Base-by-base conservation (phyloP, 2,797 vertebrate species). In the Chromobotia macracanthus region DNA sequence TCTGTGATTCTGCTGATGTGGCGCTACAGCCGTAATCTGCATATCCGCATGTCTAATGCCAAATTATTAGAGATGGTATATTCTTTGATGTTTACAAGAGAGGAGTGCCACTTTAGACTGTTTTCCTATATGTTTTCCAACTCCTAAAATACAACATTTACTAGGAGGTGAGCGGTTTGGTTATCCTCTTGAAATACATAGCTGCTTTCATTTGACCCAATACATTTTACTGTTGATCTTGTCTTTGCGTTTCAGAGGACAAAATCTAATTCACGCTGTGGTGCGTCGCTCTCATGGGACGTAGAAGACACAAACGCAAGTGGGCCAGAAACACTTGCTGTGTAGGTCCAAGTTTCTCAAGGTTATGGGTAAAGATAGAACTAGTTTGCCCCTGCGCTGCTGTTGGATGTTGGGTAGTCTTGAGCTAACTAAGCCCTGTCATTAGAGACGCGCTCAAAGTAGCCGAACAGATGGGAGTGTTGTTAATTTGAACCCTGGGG, bases 331-430 rank as follows among this genome's bases (percentile, higher is more conserved):
- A 64, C 83, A 85, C 85, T 89, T 85, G 85, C 61, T 84, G 85
- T 90, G 86, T 87, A 91, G n/a, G 91, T 82, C 90, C 90, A 90
- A 91, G 84, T 89, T 93, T 92, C 88, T 92, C 91, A 93, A 93
- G 92, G 92, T 93, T 92, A 93, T 88, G 90, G 89, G 92, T 91
- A 92, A 91, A 93, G 91, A 91, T 91, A 91, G 89, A 88, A 88
- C 88, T 48, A 63, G 75, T 66, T 73, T 78, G 80, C 71, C 50
- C 84, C 76, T 21, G 77, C 35, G 46, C 11, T 64, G 65, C 80
- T 89, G 87, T 81, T 82, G 85, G 86, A 90, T 91, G 88, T 91
- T 89, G 91, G 90, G 87, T 91, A 90, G 88, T 86, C 87, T 87
- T 88, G 86, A 73, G 72, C 48, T 75, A 90, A 90, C 89, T 87